Percentiles rank a stretch among this genome's conserved stretches.
Conservation (phyloP, 2,888 invertebrate species). For the Protodeltote pygarga region DNA sequence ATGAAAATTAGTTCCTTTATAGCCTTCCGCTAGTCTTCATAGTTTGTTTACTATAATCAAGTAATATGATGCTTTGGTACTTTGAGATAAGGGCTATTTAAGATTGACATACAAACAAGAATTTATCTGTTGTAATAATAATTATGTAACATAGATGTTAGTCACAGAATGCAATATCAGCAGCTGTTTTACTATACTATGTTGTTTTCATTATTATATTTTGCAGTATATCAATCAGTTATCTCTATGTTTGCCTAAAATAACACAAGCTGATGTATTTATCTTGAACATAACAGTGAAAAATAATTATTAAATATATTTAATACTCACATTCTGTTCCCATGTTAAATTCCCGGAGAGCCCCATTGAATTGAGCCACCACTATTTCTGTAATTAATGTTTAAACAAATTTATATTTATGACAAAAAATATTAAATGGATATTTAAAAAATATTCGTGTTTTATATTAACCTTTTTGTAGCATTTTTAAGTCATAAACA, state of each 20-base stretch:
- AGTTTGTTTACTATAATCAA: too few relatives aligned
- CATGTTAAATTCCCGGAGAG: constrained; percentile 64
- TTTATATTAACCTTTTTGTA: constrained; percentile 67
- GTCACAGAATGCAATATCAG: constrained; percentile 2
- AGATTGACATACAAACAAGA: too few relatives aligned
- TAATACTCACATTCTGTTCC: constrained; percentile 70
- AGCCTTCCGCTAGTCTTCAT: too few relatives aligned
- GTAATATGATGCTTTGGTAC: too few relatives aligned
- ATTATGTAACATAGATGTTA: constrained; percentile 16
- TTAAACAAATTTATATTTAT: constrained; percentile 13
- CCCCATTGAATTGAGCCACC: constrained; percentile 80
- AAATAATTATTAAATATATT: not conserved
- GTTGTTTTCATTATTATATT: not conserved
- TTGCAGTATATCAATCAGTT: not conserved
- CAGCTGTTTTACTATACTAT: constrained; percentile 4
- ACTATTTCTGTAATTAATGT: constrained; percentile 68
- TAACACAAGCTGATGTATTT: not conserved
- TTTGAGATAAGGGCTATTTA: too few relatives aligned
- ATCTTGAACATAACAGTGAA: not conserved
- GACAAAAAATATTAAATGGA: too few relatives aligned
- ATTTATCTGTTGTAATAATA: too few relatives aligned
- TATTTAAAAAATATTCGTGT: not conserved
- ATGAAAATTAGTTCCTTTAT: too few relatives aligned
- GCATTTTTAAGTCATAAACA: constrained; percentile 58
- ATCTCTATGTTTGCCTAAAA: not conserved